A percentile compares a stretch with the other conserved stretches of the same genome.
Conservation (phyloP, 2,797 vertebrate species). For the Sebastiscus tertius region DNA sequence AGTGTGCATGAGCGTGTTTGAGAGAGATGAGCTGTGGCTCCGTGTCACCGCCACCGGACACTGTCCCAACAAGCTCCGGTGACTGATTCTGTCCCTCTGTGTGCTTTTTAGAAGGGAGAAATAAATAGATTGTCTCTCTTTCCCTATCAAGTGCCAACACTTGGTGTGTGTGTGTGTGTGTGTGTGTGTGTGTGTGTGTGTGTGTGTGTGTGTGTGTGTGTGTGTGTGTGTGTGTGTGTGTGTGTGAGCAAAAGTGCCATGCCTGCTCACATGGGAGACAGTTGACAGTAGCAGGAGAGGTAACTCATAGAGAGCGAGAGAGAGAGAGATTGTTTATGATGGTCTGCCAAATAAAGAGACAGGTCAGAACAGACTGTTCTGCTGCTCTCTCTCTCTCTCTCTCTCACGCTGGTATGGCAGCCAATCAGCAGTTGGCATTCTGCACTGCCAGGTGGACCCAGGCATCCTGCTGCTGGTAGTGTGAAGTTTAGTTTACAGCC, state of each 20-base stretch:
- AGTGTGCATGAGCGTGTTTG: background rate
- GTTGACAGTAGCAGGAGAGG: constrained; percentile 9
- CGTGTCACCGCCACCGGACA: background rate
- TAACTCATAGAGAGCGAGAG: constrained; percentile 13
- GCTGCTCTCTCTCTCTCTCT: constrained; percentile 32
- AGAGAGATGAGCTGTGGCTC: background rate
- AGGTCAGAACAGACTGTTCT: constrained; percentile 76
- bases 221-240: background rate
- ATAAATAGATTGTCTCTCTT: constrained; percentile 35
- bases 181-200: background rate
- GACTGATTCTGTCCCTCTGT: constrained; percentile 18
- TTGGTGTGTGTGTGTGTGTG: background rate
- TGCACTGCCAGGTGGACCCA: constrained; percentile 62
- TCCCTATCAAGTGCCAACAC: background rate
- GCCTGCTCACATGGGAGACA: constrained; percentile 27
- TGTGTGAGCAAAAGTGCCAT: too few species aligned
- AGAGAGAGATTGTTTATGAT: constrained; percentile 57
- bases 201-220: too few species aligned
- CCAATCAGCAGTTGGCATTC: constrained; percentile 58
- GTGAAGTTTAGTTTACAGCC: constrained; percentile 53
- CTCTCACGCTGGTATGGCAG: constrained; percentile 47
- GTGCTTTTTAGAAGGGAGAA: constrained; percentile 8
- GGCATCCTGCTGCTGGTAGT: constrained; percentile 52
- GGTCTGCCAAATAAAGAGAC: constrained; percentile 49
- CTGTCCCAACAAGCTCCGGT: background rate